Percentiles rank a stretch among this genome's conserved stretches.
Conservation (phyloP, 2,113 vertebrate species). For the Dermatemys mawii region DNA sequence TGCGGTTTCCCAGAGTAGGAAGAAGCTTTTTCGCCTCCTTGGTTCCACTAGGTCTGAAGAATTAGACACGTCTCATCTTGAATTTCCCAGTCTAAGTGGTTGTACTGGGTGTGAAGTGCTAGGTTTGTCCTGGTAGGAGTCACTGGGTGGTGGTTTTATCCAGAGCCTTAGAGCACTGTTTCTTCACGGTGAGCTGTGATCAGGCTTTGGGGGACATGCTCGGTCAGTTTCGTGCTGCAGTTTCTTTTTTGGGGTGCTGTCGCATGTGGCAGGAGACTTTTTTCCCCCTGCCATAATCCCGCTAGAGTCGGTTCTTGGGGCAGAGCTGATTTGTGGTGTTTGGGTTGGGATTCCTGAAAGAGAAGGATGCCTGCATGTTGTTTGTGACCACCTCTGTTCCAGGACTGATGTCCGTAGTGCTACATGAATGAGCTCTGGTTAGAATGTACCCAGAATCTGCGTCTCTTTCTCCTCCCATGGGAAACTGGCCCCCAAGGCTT, state of each 20-base stretch:
- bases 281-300: accelerated
- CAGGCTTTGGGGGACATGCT: neutral
- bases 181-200: accelerated
- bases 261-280: neutral
- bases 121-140: accelerated
- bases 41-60: neutral
- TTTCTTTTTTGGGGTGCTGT: neutral
- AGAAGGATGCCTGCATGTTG: neutral
- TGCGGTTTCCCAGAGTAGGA: accelerated
- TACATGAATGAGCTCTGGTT: neutral
- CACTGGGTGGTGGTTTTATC: accelerated
- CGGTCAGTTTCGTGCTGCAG: accelerated
- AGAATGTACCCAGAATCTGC: neutral
- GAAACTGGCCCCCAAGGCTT: accelerated
- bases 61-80: neutral
- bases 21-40: neutral
- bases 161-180: neutral
- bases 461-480: neutral
- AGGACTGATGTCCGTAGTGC: accelerated
- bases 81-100: neutral
- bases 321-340: accelerated
- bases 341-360: accelerated
- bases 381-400: neutral
- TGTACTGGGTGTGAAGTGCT: neutral
- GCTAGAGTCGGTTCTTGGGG: accelerated